Evolutionary conservation across 2,888 invertebrate species (phyloP).

Genomic region (Crioceris asparagi): DNA sequence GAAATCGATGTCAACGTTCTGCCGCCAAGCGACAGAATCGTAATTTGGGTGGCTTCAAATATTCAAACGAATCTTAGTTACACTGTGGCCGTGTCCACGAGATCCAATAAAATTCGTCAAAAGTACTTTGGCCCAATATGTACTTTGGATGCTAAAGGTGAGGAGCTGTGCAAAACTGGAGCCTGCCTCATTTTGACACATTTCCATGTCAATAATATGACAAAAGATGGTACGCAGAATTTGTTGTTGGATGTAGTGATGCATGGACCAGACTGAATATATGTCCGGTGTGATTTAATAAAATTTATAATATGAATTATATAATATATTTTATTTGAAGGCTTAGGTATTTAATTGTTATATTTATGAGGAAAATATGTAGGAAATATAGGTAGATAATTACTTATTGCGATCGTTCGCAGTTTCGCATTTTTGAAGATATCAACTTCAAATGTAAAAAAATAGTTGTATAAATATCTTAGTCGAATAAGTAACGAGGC

Average conservation of each 20-base stretch:
- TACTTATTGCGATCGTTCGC: no score
- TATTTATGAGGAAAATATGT: no score
- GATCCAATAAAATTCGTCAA: constrained; percentile 28
- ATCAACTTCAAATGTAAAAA: no score
- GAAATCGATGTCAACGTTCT: constrained; percentile 8
- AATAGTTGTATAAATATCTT: no score
- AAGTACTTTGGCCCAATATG: constrained; percentile 32
- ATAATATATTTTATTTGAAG: no score
- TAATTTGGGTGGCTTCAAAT: constrained; percentile 34
- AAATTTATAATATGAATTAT: no score
- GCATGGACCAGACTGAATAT: constrained; percentile 25
- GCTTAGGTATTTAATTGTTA: no score
- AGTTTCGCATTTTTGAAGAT: no score
- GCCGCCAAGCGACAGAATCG: constrained; percentile 24
- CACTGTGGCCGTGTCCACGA: constrained; percentile 31
- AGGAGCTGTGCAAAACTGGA: constrained; percentile 27
- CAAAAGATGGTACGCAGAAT: constrained; percentile 25
- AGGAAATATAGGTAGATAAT: no score
- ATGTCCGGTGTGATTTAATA: no score
- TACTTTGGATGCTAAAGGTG: constrained; percentile 25
- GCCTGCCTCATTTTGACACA: constrained; percentile 29
- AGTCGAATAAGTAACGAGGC: no score
- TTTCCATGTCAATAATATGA: constrained; percentile 28
- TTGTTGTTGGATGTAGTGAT: constrained; percentile 31
- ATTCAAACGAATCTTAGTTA: constrained; percentile 27